Percentiles rank a stretch among this genome's conserved stretches.
These are phyloP conservation scores for Tubulanus polymorphus DNA, from an alignment of 2,888 invertebrate species.

Conservation along the genomic window DNA sequence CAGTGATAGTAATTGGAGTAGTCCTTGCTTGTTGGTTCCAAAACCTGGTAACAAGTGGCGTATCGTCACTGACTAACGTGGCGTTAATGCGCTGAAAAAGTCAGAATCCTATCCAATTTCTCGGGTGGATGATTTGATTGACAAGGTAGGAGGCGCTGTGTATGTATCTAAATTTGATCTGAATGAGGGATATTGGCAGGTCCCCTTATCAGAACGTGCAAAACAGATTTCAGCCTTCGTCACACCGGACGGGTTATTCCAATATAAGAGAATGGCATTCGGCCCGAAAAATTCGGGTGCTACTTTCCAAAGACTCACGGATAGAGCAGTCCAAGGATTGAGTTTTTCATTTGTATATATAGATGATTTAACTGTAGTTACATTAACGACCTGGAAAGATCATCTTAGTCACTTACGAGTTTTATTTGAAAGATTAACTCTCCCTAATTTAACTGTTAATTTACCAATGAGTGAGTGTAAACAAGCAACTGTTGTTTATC, in stretches of 20 bases:
- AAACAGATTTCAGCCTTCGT: constrained; percentile 24
- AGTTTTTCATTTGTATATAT: no score
- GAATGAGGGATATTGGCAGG: constrained; percentile 20
- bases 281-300: constrained; percentile 22
- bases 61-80: constrained; percentile 23
- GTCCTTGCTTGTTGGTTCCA: constrained; percentile 16
- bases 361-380: no score
- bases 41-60: constrained; percentile 7
- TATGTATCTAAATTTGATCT: constrained; percentile 25
- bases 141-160: constrained; percentile 21
- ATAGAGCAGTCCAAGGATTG: constrained; percentile 10
- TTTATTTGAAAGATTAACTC: no score
- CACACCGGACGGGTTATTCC: constrained; percentile 19
- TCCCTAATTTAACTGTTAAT: constrained; percentile 6
- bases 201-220: constrained; percentile 21
- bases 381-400: no score
- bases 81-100: constrained; percentile 25
- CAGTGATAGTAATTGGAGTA: constrained; percentile 23
- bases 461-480: constrained; percentile 6
- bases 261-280: constrained; percentile 24
- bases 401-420: no score
- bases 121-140: constrained; percentile 26
- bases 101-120: constrained; percentile 24
- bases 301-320: constrained; percentile 21
- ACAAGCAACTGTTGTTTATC: background rate